phyloP scores from a whole-genome alignment of 2,888 invertebrate species.

The Agonum fuliginosum region DNA sequence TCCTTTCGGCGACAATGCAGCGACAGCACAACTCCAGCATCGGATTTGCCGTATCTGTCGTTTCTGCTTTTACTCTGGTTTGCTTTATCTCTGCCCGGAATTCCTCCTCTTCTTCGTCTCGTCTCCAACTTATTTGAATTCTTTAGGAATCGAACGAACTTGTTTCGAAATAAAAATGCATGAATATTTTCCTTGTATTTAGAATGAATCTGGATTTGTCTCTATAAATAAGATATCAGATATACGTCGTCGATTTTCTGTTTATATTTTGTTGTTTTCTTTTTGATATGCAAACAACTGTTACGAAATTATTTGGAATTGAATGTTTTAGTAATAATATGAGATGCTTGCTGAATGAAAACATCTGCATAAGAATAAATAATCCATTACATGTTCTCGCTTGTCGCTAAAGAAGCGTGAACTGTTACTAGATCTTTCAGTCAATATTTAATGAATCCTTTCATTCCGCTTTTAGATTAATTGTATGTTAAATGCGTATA shows the following conservation, averaged over 20 bases:
- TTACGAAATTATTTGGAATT: neutral
- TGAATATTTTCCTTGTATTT: slow-evolving; percentile 47
- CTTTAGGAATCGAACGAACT: slow-evolving; percentile 39
- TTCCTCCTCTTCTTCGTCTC: slow-evolving; percentile 19
- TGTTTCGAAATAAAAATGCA: slow-evolving; percentile 39
- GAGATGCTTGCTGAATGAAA: neutral
- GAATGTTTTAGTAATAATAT: neutral
- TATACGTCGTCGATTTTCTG: neutral
- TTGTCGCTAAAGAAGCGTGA: too few relatives aligned
- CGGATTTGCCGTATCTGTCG: slow-evolving; percentile 51
- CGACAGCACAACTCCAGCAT: neutral
- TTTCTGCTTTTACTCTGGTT: slow-evolving; percentile 43
- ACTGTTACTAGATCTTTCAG: too few relatives aligned
- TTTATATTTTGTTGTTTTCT: neutral
- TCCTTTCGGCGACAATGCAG: slow-evolving; percentile 28
- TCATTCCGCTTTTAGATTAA: neutral
- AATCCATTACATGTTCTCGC: neutral
- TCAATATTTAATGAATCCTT: neutral
- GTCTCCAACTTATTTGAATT: slow-evolving; percentile 47
- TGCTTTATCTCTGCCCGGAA: slow-evolving; percentile 37
- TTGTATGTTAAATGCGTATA: neutral
- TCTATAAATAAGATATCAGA: slow-evolving; percentile 4
- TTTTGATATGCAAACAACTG: neutral
- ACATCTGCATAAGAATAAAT: neutral
- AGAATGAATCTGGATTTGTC: slow-evolving; percentile 27